phyloP scores from a whole-genome alignment of 2,888 invertebrate genomes.

The Luffia ferchaultella region DNA sequence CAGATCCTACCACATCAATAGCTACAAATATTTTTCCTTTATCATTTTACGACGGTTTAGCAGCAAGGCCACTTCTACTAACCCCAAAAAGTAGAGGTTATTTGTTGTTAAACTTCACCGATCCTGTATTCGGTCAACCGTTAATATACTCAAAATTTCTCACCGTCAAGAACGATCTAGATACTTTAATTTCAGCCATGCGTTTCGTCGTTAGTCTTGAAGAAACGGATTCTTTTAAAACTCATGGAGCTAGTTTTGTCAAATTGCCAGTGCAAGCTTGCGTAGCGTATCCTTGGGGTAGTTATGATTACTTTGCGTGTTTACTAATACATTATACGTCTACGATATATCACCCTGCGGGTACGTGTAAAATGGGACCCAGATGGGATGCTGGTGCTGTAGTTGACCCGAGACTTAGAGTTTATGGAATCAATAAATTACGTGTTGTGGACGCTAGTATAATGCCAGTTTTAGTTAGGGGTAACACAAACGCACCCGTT shows the following conservation, averaged over 20 bases:
- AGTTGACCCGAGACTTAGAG: conserved; percentile 69
- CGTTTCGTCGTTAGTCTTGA: conserved; percentile 67
- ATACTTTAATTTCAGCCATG: conserved; percentile 67
- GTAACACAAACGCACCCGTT: conserved; percentile 84
- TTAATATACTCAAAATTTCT: conserved; percentile 77
- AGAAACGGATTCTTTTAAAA: conserved; percentile 64
- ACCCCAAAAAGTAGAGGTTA: conserved; percentile 71
- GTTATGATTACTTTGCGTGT: conserved; percentile 73
- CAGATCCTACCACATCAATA: conserved; percentile 60
- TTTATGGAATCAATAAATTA: conserved; percentile 68
- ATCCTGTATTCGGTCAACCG: conserved; percentile 77
- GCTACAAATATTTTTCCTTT: conserved; percentile 61
- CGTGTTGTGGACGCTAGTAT: conserved; percentile 75
- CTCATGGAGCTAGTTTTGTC: conserved; percentile 63
- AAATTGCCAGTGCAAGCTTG: conserved; percentile 69
- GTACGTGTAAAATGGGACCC: conserved; percentile 78
- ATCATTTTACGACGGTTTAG: conserved; percentile 69
- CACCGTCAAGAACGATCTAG: conserved; percentile 69
- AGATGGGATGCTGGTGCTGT: conserved; percentile 68
- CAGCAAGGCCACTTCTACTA: conserved; percentile 68
- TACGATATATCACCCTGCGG: conserved; percentile 75
- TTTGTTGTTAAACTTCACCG: conserved; percentile 68
- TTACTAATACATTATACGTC: conserved; percentile 70
- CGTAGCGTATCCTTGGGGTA: conserved; percentile 59
- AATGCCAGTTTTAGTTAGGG: conserved; percentile 70